phyloP scores from a whole-genome alignment of 2,888 invertebrate species.

The Oasisia sp. region DNA sequence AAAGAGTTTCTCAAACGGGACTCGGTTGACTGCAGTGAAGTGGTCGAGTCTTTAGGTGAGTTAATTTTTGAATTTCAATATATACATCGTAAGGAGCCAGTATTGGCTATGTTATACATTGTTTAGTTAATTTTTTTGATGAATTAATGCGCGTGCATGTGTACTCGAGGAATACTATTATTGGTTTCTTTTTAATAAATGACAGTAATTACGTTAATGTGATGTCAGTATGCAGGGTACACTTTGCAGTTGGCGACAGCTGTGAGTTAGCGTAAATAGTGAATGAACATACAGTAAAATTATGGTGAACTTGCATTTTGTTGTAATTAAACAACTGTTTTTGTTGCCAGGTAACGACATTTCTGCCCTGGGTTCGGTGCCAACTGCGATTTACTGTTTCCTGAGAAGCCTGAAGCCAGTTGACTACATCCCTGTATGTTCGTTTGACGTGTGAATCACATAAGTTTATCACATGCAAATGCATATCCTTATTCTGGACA shows the following conservation, averaged over 20 bases:
- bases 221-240: too few relatives aligned
- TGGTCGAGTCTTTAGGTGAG: conserved; percentile 17
- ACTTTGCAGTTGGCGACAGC: too few relatives aligned
- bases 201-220: too few relatives aligned
- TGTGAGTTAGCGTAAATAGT: too few relatives aligned
- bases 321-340: neutral
- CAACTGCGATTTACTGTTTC: conserved; percentile 79
- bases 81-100: too few relatives aligned
- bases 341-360: conserved; percentile 72
- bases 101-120: too few relatives aligned
- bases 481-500: neutral
- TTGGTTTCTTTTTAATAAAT: too few relatives aligned
- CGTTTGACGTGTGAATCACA: neutral
- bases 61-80: neutral
- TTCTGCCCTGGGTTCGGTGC: conserved; percentile 76
- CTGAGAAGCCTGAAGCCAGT: conserved; percentile 61
- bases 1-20: conserved; percentile 68
- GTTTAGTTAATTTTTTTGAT: too few relatives aligned
- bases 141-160: too few relatives aligned
- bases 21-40: conserved; percentile 52
- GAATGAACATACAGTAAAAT: too few relatives aligned
- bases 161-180: too few relatives aligned
- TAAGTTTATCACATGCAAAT: neutral
- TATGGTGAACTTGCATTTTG: too few relatives aligned
- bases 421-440: conserved; percentile 29